phyloP scores from a whole-genome alignment of 2,888 invertebrate genomes.

The Lasioglossum oenotherae region DNA sequence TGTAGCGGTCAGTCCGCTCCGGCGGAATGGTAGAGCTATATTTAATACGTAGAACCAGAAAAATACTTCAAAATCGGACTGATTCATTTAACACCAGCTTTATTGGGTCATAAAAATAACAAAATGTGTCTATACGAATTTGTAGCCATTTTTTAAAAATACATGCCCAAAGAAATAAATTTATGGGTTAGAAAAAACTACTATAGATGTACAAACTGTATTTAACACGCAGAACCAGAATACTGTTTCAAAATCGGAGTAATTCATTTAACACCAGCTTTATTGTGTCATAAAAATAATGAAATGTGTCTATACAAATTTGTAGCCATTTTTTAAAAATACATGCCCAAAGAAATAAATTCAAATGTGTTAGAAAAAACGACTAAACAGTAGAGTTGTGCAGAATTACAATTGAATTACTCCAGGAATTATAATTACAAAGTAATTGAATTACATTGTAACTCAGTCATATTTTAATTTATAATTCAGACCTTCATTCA shows the following conservation, averaged over 20 bases:
- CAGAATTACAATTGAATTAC: no score
- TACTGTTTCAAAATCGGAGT: no score
- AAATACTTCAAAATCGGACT: background rate
- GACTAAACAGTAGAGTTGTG: no score
- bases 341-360: no score
- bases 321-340: background rate
- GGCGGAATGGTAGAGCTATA: background rate
- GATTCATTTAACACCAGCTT: background rate
- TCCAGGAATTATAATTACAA: no score
- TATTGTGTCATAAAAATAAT: background rate
- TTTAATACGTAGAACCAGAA: background rate
- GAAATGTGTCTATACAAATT: background rate
- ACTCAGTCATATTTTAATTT: no score
- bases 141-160: background rate
- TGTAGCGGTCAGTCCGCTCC: background rate
- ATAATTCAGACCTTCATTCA: no score
- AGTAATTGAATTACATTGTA: no score
- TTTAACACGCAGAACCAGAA: no score
- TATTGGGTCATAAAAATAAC: background rate
- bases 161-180: no score
- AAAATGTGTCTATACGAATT: background rate
- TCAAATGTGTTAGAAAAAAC: no score
- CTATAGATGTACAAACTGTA: background rate
- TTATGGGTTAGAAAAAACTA: background rate
- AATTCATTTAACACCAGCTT: background rate